Conservation (phyloP, 2,113 vertebrate genomes). For the Orientallactaga bullata region DNA sequence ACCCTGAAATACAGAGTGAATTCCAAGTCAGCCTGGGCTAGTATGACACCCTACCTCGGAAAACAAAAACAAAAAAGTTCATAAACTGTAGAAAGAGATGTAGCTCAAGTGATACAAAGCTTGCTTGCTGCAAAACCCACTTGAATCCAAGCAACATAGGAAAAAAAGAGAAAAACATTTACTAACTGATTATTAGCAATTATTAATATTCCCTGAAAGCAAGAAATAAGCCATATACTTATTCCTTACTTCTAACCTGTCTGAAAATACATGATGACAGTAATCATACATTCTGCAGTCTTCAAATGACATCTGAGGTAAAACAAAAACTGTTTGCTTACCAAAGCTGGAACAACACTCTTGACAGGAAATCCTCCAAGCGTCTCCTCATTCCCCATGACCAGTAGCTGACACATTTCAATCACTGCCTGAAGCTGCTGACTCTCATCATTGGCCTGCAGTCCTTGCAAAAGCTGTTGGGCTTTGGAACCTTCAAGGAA, state of each 20-base stretch:
- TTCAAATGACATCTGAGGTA: neutral
- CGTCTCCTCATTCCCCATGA: slow-evolving; percentile 99
- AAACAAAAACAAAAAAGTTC: no score
- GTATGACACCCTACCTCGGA: no score
- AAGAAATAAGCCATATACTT: neutral
- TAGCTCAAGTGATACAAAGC: neutral
- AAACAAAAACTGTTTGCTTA: slow-evolving; percentile 82
- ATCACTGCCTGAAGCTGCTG: slow-evolving; percentile 99
- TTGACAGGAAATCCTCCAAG: slow-evolving; percentile 99
- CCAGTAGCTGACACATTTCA: slow-evolving; percentile 99
- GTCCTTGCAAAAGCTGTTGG: slow-evolving; percentile 97
- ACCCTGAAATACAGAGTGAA: no score
- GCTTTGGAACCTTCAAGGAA: slow-evolving; percentile 95
- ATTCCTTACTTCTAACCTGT: neutral
- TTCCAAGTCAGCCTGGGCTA: no score
- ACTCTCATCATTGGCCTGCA: slow-evolving; percentile 98
- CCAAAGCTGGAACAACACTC: slow-evolving; percentile 98
- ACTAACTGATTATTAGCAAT: neutral
- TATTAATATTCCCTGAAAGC: neutral
- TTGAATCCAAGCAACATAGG: neutral
- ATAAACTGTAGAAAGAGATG: no score
- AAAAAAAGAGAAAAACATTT: neutral
- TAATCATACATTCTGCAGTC: neutral
- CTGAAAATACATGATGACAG: slow-evolving; percentile 17
- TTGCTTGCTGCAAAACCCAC: neutral